phyloP scores from a whole-genome alignment of 1,140 invertebrate species.

The Drosophila kohkoa region DNA sequence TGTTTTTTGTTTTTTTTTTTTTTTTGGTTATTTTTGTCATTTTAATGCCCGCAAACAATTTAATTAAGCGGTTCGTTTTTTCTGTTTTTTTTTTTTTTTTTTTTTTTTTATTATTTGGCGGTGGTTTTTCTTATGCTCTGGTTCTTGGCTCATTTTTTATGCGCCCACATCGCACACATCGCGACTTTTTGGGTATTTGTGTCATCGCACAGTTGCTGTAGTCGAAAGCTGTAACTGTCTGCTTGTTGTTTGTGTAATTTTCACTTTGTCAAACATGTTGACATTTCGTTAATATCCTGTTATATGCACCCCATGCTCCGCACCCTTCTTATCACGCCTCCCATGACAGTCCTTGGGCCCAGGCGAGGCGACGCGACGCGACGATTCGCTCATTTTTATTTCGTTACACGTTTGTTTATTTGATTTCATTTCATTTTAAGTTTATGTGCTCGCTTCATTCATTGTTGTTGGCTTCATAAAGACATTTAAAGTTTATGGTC shows the following conservation, averaged over 20 bases:
- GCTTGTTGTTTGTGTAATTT: constrained; percentile 55
- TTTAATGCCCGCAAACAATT: constrained; percentile 82
- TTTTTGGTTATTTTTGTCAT: constrained; percentile 61
- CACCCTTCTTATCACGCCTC: neutral
- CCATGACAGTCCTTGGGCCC: neutral
- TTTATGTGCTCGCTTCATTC: constrained; percentile 51
- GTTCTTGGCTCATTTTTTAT: constrained; percentile 39
- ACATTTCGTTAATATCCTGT: constrained; percentile 76
- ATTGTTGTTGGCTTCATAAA: constrained; percentile 68
- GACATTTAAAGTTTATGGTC: constrained; percentile 76
- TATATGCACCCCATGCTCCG: constrained; percentile 43
- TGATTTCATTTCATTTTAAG: constrained; percentile 75
- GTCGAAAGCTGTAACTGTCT: constrained; percentile 19
- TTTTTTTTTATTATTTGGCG: neutral
- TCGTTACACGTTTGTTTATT: constrained; percentile 70
- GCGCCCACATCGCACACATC: constrained; percentile 41
- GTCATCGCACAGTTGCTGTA: constrained; percentile 10
- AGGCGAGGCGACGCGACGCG: neutral
- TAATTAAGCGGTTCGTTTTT: constrained; percentile 79
- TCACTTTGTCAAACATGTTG: constrained; percentile 78
- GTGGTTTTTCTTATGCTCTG: constrained; percentile 22
- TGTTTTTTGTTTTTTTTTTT: constrained; percentile 47
- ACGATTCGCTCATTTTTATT: constrained; percentile 55
- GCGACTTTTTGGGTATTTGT: constrained; percentile 32
- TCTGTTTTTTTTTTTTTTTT: constrained; percentile 1